These are phyloP conservation scores for Argyrosomus japonicus DNA, from an alignment of 2,113 vertebrate genomes.

Conservation along the genomic window DNA sequence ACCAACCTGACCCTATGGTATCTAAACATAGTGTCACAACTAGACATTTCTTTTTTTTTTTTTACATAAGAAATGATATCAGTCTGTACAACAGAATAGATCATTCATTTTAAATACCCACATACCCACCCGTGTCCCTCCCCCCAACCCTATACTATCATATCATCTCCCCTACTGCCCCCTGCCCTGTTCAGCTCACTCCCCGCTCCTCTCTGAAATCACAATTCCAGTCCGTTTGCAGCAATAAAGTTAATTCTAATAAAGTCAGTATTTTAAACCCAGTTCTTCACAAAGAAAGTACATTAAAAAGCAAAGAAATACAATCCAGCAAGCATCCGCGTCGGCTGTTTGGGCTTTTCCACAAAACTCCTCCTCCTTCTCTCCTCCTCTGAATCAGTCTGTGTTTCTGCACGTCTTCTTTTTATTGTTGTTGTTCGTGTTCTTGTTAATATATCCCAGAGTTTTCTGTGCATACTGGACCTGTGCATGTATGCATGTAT, in stretches of 20 bases:
- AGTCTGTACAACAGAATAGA: slow-evolving; percentile 87
- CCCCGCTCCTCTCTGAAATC: slow-evolving; percentile 68
- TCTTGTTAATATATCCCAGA: slow-evolving; percentile 77
- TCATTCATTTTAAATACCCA: slow-evolving; percentile 84
- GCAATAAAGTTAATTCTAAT: slow-evolving; percentile 77
- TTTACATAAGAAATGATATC: slow-evolving; percentile 84
- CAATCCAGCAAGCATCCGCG: slow-evolving; percentile 76
- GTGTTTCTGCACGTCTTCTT: slow-evolving; percentile 30
- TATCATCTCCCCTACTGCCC: slow-evolving; percentile 13
- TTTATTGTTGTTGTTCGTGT: slow-evolving; percentile 39
- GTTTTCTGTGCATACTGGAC: slow-evolving; percentile 74
- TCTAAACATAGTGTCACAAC: slow-evolving; percentile 85
- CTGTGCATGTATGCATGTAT: slow-evolving; percentile 59
- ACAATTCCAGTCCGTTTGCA: slow-evolving; percentile 80
- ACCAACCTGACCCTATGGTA: slow-evolving; percentile 76
- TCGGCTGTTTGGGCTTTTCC: slow-evolving; percentile 68
- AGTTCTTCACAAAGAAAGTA: slow-evolving; percentile 79
- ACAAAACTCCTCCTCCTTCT: slow-evolving; percentile 54
- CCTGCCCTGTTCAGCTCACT: slow-evolving; percentile 17
- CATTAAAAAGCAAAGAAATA: slow-evolving; percentile 80
- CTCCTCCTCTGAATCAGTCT: slow-evolving; percentile 51
- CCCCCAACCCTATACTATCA: slow-evolving; percentile 44
- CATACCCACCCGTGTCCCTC: slow-evolving; percentile 46
- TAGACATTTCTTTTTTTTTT: slow-evolving; percentile 79
- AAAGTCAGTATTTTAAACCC: slow-evolving; percentile 74